Conservation (phyloP, 2,888 invertebrate species). For the Graphium colonna region DNA sequence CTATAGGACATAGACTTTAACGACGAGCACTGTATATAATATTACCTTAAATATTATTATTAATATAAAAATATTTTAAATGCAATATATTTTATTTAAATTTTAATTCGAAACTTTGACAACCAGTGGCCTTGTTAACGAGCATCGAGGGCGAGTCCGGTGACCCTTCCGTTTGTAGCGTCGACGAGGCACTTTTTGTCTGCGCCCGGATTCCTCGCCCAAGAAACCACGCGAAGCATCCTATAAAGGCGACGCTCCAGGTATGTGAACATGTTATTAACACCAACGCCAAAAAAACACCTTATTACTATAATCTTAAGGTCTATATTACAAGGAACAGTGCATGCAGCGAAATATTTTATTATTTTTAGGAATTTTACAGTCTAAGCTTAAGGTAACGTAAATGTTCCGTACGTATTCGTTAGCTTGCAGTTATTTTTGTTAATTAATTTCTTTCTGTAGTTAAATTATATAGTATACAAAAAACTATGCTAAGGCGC, state of each 20-base stretch:
- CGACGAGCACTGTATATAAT: no score
- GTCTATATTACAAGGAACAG: background rate
- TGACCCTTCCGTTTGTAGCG: slow-evolving; percentile 68
- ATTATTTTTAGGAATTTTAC: slow-evolving; percentile 8
- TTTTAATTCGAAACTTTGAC: slow-evolving; percentile 39
- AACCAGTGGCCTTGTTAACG: slow-evolving; percentile 47
- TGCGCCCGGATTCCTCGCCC: slow-evolving; percentile 63
- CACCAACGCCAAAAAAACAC: slow-evolving; percentile 6
- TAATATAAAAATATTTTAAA: no score
- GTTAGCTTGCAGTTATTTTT: background rate
- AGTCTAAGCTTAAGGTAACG: background rate
- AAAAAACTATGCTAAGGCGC: no score
- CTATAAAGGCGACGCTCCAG: slow-evolving; percentile 36
- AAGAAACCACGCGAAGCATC: slow-evolving; percentile 57
- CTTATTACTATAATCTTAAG: background rate
- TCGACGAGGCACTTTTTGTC: slow-evolving; percentile 61
- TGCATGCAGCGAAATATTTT: background rate
- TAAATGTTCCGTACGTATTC: background rate
- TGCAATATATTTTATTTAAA: background rate
- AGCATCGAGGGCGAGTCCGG: slow-evolving; percentile 52
- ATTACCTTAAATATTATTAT: no score
- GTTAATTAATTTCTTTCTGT: background rate
- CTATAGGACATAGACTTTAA: no score
- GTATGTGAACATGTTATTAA: slow-evolving; percentile 28
- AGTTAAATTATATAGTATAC: no score